A percentile compares a stretch with the other conserved stretches of the same genome.
Conservation (phyloP, 2,797 vertebrate species). For the Onychomys leucogaster region DNA sequence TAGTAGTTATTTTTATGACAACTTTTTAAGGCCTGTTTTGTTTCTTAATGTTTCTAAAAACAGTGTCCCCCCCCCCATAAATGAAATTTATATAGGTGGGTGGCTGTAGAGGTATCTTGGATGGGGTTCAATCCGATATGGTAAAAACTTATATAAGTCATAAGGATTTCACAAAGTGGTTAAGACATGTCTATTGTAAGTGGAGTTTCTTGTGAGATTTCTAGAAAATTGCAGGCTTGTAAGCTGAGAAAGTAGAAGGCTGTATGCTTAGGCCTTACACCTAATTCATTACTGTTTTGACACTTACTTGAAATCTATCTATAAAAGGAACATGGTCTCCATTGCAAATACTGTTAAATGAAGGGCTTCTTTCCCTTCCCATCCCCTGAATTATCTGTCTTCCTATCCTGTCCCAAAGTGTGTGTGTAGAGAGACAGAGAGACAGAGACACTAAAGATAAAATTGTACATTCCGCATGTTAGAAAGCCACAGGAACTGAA, state of each 20-base stretch:
- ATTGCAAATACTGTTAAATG: background rate
- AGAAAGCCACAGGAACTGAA: background rate
- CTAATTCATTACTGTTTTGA: background rate
- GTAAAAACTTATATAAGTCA: background rate
- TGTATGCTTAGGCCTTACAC: background rate
- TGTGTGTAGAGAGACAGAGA: background rate
- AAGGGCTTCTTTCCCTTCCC: background rate
- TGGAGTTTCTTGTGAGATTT: background rate
- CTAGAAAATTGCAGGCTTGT: background rate
- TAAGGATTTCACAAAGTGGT: background rate
- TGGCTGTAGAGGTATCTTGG: background rate
- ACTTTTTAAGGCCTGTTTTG: background rate
- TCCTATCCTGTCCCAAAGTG: background rate
- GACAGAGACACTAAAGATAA: background rate
- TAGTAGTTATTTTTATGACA: background rate
- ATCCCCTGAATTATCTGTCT: background rate
- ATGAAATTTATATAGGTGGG: background rate
- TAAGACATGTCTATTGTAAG: background rate
- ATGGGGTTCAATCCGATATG: background rate
- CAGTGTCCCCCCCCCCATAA: background rate
- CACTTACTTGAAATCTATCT: background rate
- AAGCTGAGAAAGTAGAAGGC: background rate
- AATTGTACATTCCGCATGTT: background rate
- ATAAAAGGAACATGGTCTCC: background rate
- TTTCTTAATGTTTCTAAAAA: background rate